Conservation (phyloP, 92 coral and sea anemone genomes). For the Desmophyllum pertusum region DNA sequence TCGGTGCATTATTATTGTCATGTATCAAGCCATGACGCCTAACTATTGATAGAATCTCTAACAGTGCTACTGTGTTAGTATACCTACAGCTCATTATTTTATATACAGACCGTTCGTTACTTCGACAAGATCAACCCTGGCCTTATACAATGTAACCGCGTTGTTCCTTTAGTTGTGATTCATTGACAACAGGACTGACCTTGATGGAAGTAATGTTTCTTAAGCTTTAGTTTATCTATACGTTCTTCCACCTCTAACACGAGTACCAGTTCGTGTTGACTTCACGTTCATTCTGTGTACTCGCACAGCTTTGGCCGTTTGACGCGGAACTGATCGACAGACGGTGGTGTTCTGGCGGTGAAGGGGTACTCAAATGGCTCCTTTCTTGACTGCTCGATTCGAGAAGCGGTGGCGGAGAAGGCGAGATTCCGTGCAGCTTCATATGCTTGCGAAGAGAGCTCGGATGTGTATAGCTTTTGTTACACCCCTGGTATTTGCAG, state of each 20-base stretch:
- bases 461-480: slow-evolving; percentile 99
- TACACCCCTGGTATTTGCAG: slow-evolving; percentile 96
- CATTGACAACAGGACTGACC: not conserved
- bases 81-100: slow-evolving; percentile 43
- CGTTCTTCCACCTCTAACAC: slow-evolving; percentile 35
- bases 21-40: slow-evolving; percentile 57
- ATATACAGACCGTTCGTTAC: slow-evolving; percentile 30
- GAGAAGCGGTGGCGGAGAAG: slow-evolving; percentile 80
- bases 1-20: slow-evolving; percentile 47
- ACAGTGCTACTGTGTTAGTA: slow-evolving; percentile 37
- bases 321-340: slow-evolving; percentile 56
- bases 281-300: slow-evolving; percentile 54
- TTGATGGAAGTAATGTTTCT: not conserved
- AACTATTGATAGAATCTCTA: slow-evolving; percentile 48
- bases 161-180: not conserved
- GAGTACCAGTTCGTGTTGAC: slow-evolving; percentile 81
- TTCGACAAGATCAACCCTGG: slow-evolving; percentile 21
- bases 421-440: slow-evolving; percentile 95
- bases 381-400: slow-evolving; percentile 65
- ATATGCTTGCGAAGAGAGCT: slow-evolving; percentile 97
- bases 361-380: slow-evolving; percentile 64
- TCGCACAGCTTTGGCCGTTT: slow-evolving; percentile 50
- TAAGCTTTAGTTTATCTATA: not conserved
- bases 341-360: slow-evolving; percentile 67
- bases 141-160: slow-evolving; percentile 3